Base-by-base conservation (phyloP, 2,113 vertebrate species). In the Orcinus orca region DNA sequence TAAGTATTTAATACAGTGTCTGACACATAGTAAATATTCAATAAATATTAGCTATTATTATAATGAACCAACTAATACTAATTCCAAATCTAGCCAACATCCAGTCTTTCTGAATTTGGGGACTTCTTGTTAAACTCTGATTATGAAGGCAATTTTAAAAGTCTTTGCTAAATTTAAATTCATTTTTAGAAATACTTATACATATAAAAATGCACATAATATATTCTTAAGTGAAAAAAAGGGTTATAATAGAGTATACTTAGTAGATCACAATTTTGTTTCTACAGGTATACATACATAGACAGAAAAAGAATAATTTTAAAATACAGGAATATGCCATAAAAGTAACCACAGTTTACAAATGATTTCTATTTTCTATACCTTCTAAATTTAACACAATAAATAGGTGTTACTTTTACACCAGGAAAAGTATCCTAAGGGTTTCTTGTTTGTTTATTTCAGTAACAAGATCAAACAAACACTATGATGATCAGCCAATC, bases 81-180 rank as follows among this genome's bases (percentile, higher is more conserved):
- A 95, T 71, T 84, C 15, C 53, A 88, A 87, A 80, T 41, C 44
- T 53, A 58, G 58, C 25, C 25, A 90, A 68, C 12, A 93, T 60
- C 11, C 18, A 71, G 6, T 25, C 55, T 93, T 87, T 82, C 60
- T 70, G 13, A 50, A 90, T 83, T 33, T 67, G 17, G 26, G 41
- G 62, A 13, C 36, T 90, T 70, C 67, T 90, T 83, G 12, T 76
- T 71, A 8, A 89, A 80, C 29, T 71, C 38, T 82, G 44, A 77
- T 65, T 94, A 79, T 67, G 20, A 96, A 92, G 44, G 38, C n/a
- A 90, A 71, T 47, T 83, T 71, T 41, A 38, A 73, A 87, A 89
- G 29, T 62, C n/a, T 92, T 94, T 76, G 17, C 33, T 92, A 62
- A 97, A 90, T 86, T 70, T 76, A 85, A 93, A 86, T 85, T 84